These are phyloP conservation scores for Microcebus jonahi DNA, from an alignment of 2,113 vertebrate genomes.

Conservation along the genomic window DNA sequence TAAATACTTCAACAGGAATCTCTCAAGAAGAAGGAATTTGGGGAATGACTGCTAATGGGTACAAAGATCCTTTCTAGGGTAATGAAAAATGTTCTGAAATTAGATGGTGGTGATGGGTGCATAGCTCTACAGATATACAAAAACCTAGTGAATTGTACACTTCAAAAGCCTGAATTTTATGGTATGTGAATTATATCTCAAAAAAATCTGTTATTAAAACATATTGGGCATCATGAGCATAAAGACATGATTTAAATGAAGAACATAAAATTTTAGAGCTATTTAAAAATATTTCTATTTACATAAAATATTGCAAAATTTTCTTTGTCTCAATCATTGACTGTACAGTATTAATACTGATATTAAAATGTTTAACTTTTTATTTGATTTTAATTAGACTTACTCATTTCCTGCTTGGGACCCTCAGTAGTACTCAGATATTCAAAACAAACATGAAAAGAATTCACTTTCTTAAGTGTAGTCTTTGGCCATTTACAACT, in stretches of 20 bases:
- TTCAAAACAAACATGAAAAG: background rate
- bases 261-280: background rate
- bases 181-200: background rate
- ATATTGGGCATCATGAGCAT: background rate
- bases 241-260: background rate
- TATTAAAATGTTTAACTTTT: background rate
- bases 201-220: background rate
- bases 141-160: background rate
- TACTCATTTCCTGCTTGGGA: constrained; percentile 21
- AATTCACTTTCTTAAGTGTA: background rate
- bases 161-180: background rate
- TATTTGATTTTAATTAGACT: constrained; percentile 35
- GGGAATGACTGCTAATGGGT: background rate
- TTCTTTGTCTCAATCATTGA: background rate
- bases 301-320: background rate
- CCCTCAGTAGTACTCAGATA: background rate
- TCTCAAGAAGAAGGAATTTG: background rate
- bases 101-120: background rate
- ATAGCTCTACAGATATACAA: background rate
- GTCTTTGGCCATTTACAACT: background rate
- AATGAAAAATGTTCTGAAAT: background rate
- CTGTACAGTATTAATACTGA: background rate
- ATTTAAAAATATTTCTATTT: background rate
- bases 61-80: background rate
- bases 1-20: background rate